Conservation (phyloP, 64 coral and sea anemone genomes). For the Hydrozoanthus tunicans region DNA sequence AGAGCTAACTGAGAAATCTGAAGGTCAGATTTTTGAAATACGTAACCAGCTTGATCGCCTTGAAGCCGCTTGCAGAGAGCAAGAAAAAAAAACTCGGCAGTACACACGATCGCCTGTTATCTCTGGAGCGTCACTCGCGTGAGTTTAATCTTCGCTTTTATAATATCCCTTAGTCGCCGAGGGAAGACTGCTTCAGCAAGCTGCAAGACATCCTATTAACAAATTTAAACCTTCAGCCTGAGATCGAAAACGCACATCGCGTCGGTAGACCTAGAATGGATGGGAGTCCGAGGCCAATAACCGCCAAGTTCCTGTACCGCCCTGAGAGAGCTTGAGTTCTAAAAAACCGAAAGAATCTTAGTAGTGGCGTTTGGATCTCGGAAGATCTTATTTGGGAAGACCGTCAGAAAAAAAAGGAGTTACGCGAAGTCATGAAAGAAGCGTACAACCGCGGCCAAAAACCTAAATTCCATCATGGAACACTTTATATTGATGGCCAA, state of each 20-base stretch:
- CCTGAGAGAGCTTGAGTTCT: slow-evolving; percentile 17
- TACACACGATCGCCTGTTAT: slow-evolving; percentile 6
- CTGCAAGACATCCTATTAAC: slow-evolving; percentile 4
- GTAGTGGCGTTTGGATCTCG: slow-evolving; percentile 1
- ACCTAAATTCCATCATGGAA: slow-evolving; percentile 16
- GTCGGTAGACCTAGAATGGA: slow-evolving; percentile 2
- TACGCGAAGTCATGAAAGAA: slow-evolving; percentile 30
- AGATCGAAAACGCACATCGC: slow-evolving; percentile 43
- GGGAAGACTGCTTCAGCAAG: slow-evolving; percentile 22
- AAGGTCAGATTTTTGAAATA: neutral
- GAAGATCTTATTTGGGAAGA: slow-evolving; percentile 43
- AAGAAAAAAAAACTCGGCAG: neutral
- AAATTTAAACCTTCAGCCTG: slow-evolving; percentile 13
- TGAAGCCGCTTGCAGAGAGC: slow-evolving; percentile 1
- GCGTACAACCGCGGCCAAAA: slow-evolving; percentile 27
- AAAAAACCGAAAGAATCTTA: slow-evolving; percentile 2
- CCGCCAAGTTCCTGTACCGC: slow-evolving; percentile 13
- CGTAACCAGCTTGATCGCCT: slow-evolving; percentile 14
- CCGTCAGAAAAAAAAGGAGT: slow-evolving; percentile 42
- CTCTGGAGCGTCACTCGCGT: slow-evolving; percentile 1
- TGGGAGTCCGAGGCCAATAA: slow-evolving; percentile 27
- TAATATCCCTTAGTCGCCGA: slow-evolving; percentile 1
- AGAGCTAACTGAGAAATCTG: slow-evolving; percentile 5
- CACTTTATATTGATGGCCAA: slow-evolving; percentile 18
- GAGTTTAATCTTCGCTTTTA: slow-evolving; percentile 7